Conservation (phyloP, 2,888 invertebrate species). For the Patella ulyssiponensis region DNA sequence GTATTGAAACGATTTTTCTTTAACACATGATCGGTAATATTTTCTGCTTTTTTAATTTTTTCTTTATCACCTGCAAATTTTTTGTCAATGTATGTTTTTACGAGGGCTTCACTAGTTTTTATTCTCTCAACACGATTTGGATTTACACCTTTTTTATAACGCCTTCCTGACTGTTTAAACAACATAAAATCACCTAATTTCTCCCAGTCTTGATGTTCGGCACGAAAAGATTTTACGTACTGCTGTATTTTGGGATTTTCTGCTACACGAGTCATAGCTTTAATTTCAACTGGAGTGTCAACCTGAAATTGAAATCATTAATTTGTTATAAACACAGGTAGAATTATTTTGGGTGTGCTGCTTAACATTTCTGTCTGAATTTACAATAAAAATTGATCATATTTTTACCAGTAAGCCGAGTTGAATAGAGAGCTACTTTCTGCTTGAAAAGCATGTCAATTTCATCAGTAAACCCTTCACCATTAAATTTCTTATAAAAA, state of each 20-base stretch:
- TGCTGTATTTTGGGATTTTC: conserved; percentile 49
- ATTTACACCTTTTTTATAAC: conserved; percentile 50
- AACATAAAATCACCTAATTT: conserved; percentile 62
- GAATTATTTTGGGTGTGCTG: no score
- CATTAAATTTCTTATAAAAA: no score
- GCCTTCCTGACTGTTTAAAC: conserved; percentile 60
- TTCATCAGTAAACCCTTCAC: no score
- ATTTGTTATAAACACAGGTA: not conserved
- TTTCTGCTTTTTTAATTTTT: conserved; percentile 18
- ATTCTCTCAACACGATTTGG: conserved; percentile 44
- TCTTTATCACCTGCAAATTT: conserved; percentile 37
- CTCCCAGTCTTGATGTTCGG: conserved; percentile 64
- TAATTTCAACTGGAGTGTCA: conserved; percentile 34
- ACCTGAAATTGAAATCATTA: not conserved
- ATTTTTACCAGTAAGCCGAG: no score
- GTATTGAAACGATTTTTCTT: not conserved
- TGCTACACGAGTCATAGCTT: conserved; percentile 54
- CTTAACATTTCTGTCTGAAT: no score
- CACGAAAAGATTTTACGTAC: conserved; percentile 53
- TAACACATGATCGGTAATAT: not conserved
- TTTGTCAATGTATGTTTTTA: conserved; percentile 47
- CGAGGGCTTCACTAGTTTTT: conserved; percentile 48
- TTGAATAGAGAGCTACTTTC: no score
- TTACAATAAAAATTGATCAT: no score
- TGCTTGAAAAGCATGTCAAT: no score